A percentile compares a stretch with the other conserved stretches of the same genome.
These are phyloP conservation scores for Aricia artaxerxes DNA, from an alignment of 2,888 invertebrate species.

Conservation along the genomic window DNA sequence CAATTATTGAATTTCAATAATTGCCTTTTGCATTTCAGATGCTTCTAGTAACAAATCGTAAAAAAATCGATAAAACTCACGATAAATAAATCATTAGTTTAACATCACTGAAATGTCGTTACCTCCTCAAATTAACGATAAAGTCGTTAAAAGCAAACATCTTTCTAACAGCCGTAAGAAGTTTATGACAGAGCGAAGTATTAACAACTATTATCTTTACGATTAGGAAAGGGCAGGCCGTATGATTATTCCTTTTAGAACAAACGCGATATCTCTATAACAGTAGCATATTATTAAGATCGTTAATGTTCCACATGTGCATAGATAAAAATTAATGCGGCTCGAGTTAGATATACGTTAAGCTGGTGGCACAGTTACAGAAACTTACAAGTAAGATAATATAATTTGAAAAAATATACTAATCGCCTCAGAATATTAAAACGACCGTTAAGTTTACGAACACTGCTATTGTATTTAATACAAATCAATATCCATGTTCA, in stretches of 20 bases:
- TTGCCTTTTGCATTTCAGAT: background rate
- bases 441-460: too few relatives aligned
- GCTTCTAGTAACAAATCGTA: background rate
- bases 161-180: background rate
- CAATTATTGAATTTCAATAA: background rate
- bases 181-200: background rate
- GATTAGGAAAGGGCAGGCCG: background rate
- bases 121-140: background rate
- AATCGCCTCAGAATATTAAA: too few relatives aligned
- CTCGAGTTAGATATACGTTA: background rate
- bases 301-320: background rate
- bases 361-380: background rate
- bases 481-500: too few relatives aligned
- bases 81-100: background rate
- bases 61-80: background rate
- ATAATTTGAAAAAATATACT: too few relatives aligned
- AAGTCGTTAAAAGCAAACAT: background rate
- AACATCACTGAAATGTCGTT: background rate
- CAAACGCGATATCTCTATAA: conserved; percentile 7
- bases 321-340: conserved; percentile 6
- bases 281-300: conserved; percentile 14
- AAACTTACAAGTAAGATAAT: too few relatives aligned
- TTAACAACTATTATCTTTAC: conserved; percentile 10
- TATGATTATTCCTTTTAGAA: background rate
- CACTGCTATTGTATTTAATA: too few relatives aligned